Percentiles rank a stretch among this genome's conserved stretches.
Conservation (phyloP, 2,888 invertebrate genomes). For the Ormyrus rosae region DNA sequence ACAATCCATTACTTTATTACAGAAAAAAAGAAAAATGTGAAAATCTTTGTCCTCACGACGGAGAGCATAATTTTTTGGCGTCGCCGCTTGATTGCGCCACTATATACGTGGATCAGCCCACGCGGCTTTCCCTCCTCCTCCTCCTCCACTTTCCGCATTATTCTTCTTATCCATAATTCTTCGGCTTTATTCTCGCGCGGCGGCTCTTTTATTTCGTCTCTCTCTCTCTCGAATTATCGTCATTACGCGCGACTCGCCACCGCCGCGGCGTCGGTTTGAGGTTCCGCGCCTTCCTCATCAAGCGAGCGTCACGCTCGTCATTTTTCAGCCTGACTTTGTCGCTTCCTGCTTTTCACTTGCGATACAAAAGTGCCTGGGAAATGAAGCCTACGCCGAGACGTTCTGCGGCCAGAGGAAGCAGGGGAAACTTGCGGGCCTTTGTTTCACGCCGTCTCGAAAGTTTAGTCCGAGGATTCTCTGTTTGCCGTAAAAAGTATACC, state of each 20-base stretch:
- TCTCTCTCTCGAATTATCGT: slow-evolving; percentile 28
- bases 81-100: slow-evolving; percentile 44
- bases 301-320: slow-evolving; percentile 14
- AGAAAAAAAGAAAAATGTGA: neutral
- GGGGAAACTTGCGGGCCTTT: too few species aligned
- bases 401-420: too few species aligned
- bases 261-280: neutral
- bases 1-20: too few species aligned
- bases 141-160: neutral
- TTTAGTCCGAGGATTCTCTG: too few species aligned
- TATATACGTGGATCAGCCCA: slow-evolving; percentile 18
- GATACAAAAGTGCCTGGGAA: slow-evolving; percentile 10
- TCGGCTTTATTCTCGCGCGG: slow-evolving; percentile 28
- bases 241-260: slow-evolving; percentile 17
- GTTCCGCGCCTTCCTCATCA: slow-evolving; percentile 7
- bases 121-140: slow-evolving; percentile 16
- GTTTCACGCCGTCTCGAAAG: too few species aligned
- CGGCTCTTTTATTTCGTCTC: slow-evolving; percentile 26
- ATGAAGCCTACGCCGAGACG: neutral
- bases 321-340: slow-evolving; percentile 15
- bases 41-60: slow-evolving; percentile 36
- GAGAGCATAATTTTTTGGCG: slow-evolving; percentile 43
- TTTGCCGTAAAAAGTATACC: too few species aligned
- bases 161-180: slow-evolving; percentile 4
- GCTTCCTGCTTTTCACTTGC: slow-evolving; percentile 31